Evolutionary conservation across 2,113 vertebrate species (phyloP).

Genomic region (Leptosomus discolor): DNA sequence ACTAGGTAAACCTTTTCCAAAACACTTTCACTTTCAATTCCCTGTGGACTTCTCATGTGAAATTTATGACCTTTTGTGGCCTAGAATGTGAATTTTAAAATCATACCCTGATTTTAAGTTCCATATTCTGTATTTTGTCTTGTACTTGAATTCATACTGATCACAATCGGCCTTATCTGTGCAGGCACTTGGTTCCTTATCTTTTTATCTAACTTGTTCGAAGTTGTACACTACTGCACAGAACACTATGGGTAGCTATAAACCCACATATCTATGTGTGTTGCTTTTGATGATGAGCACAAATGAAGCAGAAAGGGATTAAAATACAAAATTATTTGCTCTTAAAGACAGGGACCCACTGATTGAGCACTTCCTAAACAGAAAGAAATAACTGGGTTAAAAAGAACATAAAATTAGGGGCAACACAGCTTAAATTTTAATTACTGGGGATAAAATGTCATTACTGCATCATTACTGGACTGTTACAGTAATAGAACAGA

Average conservation of each 20-base stretch:
- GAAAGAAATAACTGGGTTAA: background rate
- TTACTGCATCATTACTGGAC: background rate
- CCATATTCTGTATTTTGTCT: background rate
- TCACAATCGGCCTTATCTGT: background rate
- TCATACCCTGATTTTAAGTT: background rate
- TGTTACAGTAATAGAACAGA: background rate
- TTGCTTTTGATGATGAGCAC: background rate
- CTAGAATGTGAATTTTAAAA: background rate
- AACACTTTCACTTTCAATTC: background rate
- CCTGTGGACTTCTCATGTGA: background rate
- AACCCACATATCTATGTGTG: background rate
- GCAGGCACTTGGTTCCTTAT: background rate
- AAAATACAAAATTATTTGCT: background rate
- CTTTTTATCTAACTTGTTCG: background rate
- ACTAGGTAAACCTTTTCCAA: background rate
- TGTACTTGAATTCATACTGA: background rate
- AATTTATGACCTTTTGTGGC: background rate
- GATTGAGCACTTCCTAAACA: background rate
- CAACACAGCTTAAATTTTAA: background rate
- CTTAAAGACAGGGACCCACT: background rate
- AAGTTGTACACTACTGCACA: background rate
- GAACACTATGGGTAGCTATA: background rate
- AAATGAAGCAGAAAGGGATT: background rate
- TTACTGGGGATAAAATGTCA: background rate
- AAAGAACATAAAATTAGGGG: background rate